phyloP scores from a whole-genome alignment of 2,113 vertebrate genomes.

The Aspiorhynchus laticeps region DNA sequence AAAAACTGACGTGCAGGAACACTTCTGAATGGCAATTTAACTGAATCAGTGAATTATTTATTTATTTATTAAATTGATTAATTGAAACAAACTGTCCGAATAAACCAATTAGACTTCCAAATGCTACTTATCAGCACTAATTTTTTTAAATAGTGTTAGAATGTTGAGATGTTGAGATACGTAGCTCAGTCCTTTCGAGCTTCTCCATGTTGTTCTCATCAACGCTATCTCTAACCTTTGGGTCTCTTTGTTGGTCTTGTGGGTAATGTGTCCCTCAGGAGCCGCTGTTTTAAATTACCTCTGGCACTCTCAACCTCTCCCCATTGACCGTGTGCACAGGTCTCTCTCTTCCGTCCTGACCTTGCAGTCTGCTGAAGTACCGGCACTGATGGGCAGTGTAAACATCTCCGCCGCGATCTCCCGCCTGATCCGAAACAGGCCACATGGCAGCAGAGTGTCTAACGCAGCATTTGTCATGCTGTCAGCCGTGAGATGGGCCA shows the following conservation, averaged over 20 bases:
- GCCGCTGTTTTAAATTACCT: constrained; percentile 52
- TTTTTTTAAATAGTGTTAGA: neutral
- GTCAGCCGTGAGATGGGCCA: constrained; percentile 48
- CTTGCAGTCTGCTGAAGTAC: constrained; percentile 35
- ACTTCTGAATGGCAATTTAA: neutral
- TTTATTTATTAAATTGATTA: no score
- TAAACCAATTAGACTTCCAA: neutral
- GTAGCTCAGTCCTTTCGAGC: neutral
- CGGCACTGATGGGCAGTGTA: constrained; percentile 36
- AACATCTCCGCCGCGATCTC: constrained; percentile 46
- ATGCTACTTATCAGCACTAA: neutral
- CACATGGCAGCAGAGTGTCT: constrained; percentile 37
- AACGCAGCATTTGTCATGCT: constrained; percentile 44
- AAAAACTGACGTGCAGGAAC: neutral
- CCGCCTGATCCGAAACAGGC: constrained; percentile 43
- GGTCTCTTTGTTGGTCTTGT: constrained; percentile 51
- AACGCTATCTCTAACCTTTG: constrained; percentile 44
- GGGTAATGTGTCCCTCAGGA: constrained; percentile 56
- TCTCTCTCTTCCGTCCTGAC: constrained; percentile 39
- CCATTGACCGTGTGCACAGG: constrained; percentile 30
- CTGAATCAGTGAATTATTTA: neutral
- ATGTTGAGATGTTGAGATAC: neutral
- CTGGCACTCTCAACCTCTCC: constrained; percentile 46
- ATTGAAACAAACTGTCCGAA: neutral
- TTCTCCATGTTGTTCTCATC: constrained; percentile 3